These are phyloP conservation scores for Clarias pachynema DNA, from an alignment of 2,797 vertebrate species.

Conservation along the genomic window DNA sequence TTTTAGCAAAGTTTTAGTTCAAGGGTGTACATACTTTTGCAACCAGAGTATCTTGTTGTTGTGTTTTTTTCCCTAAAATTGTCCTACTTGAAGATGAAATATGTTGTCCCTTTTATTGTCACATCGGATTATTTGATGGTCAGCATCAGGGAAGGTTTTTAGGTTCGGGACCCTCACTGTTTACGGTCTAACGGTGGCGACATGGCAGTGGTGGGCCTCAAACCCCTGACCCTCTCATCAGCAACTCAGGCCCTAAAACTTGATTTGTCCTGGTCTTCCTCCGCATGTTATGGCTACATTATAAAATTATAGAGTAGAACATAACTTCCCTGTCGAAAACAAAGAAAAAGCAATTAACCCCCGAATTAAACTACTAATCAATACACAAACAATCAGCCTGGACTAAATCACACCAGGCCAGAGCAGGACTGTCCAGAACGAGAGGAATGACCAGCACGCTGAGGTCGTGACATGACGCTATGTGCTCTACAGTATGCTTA, in stretches of 20 bases:
- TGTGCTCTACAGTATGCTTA: constrained; percentile 9
- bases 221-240: no score
- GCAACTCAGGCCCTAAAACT: neutral
- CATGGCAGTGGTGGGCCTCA: no score
- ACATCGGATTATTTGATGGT: no score
- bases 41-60: neutral
- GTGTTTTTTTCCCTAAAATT: neutral
- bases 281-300: neutral
- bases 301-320: neutral
- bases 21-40: neutral
- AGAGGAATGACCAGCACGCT: neutral
- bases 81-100: neutral
- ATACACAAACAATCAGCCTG: neutral
- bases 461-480: constrained; percentile 37
- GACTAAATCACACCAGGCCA: neutral
- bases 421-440: constrained; percentile 19
- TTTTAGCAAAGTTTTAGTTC: neutral
- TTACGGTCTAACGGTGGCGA: no score
- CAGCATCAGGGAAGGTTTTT: no score
- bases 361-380: neutral
- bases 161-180: no score
- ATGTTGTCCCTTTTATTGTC: no score
- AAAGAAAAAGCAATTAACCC: neutral
- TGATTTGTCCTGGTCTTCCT: neutral
- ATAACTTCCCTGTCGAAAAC: neutral